These are phyloP conservation scores for Malurus splendens DNA, from an alignment of 2,797 vertebrate genomes.

Conservation along the genomic window DNA sequence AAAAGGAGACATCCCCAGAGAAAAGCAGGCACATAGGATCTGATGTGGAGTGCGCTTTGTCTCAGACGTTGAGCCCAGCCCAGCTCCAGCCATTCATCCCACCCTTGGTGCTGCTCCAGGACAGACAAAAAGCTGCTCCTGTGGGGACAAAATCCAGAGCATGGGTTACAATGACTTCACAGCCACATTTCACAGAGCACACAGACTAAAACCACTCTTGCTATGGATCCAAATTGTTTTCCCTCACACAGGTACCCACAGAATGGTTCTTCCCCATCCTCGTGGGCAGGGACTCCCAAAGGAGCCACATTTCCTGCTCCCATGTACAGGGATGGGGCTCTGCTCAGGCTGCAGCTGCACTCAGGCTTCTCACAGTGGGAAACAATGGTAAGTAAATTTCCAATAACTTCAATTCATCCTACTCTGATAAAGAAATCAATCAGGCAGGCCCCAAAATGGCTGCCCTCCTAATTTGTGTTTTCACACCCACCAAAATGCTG, in stretches of 20 bases:
- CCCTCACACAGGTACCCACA: neutral
- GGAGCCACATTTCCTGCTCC: neutral
- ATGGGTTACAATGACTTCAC: fast-evolving
- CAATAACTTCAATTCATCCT: neutral
- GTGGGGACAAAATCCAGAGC: neutral
- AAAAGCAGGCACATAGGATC: neutral
- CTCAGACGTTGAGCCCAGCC: neutral
- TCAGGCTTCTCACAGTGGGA: neutral
- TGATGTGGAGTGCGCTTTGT: neutral
- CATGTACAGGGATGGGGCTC: neutral
- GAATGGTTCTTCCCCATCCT: neutral
- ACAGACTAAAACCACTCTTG: neutral
- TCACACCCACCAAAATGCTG: neutral
- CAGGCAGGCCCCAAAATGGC: neutral
- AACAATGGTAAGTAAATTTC: neutral
- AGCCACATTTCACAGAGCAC: neutral
- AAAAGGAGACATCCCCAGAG: neutral
- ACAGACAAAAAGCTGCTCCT: neutral
- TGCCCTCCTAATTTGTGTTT: neutral
- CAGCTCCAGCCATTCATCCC: neutral
- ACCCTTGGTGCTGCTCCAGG: neutral
- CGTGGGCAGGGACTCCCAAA: neutral
- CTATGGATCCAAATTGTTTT: neutral
- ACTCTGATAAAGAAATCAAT: neutral
- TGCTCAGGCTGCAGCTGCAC: neutral